phyloP scores from a whole-genome alignment of 2,113 vertebrate genomes.

The Coracopsis vasa region DNA sequence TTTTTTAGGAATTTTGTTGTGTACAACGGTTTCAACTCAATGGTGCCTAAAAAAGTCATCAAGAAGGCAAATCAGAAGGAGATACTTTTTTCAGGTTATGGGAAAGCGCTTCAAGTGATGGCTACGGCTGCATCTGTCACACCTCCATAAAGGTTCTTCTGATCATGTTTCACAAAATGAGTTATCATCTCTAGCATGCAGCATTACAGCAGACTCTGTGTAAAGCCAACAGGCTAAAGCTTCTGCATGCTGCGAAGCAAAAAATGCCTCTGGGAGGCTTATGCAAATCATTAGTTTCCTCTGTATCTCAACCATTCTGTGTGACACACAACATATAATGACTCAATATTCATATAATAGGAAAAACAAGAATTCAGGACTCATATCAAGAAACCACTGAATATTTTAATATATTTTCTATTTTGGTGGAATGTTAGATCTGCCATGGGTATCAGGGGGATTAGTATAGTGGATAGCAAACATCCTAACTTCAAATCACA shows the following conservation, averaged over 20 bases:
- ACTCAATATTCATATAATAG: neutral
- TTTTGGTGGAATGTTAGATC: neutral
- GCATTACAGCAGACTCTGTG: neutral
- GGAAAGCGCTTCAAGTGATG: neutral
- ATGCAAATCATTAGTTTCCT: conserved; percentile 6
- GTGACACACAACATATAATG: conserved; percentile 9
- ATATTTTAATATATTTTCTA: neutral
- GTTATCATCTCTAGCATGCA: conserved; percentile 1
- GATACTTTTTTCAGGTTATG: neutral
- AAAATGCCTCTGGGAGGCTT: neutral
- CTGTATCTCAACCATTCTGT: conserved; percentile 12
- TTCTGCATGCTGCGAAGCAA: conserved; percentile 30
- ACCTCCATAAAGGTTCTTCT: conserved; percentile 35
- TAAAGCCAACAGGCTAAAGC: conserved; percentile 14
- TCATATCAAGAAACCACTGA: neutral
- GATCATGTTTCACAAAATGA: conserved; percentile 25
- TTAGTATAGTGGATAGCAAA: neutral
- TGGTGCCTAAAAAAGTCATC: conserved; percentile 2
- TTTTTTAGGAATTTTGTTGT: conserved; percentile 44
- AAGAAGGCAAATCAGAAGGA: conserved; percentile 22
- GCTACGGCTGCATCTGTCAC: conserved; percentile 24
- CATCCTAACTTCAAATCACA: neutral
- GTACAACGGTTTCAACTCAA: neutral
- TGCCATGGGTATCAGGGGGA: neutral
- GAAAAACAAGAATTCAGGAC: neutral